Conservation (phyloP, 1,140 invertebrate species). For the Drosophila nebulosa region DNA sequence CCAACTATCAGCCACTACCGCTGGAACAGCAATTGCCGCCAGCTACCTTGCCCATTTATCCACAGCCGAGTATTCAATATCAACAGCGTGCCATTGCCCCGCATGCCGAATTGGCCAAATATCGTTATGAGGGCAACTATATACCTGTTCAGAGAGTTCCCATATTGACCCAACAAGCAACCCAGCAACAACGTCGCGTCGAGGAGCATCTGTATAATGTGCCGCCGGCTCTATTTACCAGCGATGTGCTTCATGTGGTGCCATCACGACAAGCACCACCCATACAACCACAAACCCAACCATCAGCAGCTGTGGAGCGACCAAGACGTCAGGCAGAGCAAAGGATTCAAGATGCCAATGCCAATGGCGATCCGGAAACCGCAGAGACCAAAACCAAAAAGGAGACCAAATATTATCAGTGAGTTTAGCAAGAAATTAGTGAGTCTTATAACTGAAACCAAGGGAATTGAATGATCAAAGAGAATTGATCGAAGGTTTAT, state of each 20-base stretch:
- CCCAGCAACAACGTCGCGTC: conserved; percentile 6
- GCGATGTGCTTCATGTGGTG: conserved; percentile 63
- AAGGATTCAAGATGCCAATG: background rate
- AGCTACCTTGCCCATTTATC: conserved; percentile 26
- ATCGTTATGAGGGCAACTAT: conserved; percentile 70
- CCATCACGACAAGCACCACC: conserved; percentile 35
- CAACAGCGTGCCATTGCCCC: conserved; percentile 56
- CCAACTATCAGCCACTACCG: conserved; percentile 42
- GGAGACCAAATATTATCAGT: conserved; percentile 65
- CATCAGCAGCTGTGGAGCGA: conserved; percentile 25
- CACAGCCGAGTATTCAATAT: conserved; percentile 58
- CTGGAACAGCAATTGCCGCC: conserved; percentile 41
- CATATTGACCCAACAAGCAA: conserved; percentile 1
- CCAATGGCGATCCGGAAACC: no score
- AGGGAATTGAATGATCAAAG: no score
- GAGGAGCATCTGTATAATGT: conserved; percentile 50
- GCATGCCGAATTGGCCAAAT: conserved; percentile 62
- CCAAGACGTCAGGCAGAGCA: conserved; percentile 28
- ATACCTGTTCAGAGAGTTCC: conserved; percentile 47
- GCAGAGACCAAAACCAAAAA: conserved; percentile 44
- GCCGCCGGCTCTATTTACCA: conserved; percentile 61
- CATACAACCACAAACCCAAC: background rate
- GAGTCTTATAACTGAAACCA: no score
- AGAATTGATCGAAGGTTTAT: no score
- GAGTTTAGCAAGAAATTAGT: no score